Conservation (phyloP, 30 jellyfish, hydroid and myxozoan species). For the Cassiopea xamachana region DNA sequence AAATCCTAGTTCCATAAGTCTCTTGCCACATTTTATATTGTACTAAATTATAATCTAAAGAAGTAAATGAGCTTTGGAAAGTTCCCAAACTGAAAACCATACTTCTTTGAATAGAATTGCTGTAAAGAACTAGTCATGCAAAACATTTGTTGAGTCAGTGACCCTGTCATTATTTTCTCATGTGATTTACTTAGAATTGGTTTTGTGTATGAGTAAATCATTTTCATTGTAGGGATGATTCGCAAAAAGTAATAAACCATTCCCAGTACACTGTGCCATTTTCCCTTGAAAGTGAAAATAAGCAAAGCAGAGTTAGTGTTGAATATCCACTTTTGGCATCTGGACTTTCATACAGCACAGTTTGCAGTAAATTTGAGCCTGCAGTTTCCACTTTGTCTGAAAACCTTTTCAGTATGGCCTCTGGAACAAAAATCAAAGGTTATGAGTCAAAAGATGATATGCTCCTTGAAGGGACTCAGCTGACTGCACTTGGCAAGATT, state of each 20-base stretch:
- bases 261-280: conserved; percentile 63
- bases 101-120: too few species aligned
- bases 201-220: neutral
- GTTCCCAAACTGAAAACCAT: too few species aligned
- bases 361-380: conserved; percentile 56
- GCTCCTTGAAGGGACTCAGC: conserved; percentile 70
- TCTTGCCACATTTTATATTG: too few species aligned
- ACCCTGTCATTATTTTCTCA: too few species aligned
- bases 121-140: too few species aligned
- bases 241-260: conserved; percentile 9
- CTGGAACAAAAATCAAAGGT: conserved; percentile 82
- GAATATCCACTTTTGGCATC: conserved; percentile 64
- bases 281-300: conserved; percentile 43
- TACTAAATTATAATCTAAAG: too few species aligned
- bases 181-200: neutral
- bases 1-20: too few species aligned
- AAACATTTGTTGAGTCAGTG: too few species aligned
- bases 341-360: conserved; percentile 43
- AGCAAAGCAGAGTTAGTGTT: conserved; percentile 53
- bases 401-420: conserved; percentile 36
- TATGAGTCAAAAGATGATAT: conserved; percentile 70
- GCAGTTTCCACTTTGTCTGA: conserved; percentile 46
- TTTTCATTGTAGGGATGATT: conserved; percentile 71
- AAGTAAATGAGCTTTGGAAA: too few species aligned
- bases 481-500: conserved; percentile 79